phyloP scores from a whole-genome alignment of 1,140 invertebrate species.

The Bombus picipes region DNA sequence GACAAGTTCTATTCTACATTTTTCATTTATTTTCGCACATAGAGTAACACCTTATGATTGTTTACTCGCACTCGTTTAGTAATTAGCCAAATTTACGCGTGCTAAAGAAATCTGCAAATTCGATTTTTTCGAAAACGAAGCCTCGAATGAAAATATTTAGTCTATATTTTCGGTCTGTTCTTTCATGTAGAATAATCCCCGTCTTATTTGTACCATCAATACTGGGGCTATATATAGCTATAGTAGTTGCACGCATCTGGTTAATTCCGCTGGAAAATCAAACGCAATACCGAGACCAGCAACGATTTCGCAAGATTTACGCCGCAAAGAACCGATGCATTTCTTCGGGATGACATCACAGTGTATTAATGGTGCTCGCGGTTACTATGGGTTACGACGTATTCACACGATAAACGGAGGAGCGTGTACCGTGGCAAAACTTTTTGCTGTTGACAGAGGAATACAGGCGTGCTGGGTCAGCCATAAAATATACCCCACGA shows the following conservation, averaged over 20 bases:
- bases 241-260: not conserved
- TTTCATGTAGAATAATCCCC: too few relatives aligned
- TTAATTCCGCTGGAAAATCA: constrained; percentile 18
- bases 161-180: too few relatives aligned
- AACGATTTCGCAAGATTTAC: constrained; percentile 42
- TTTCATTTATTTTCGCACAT: too few relatives aligned
- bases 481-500: not conserved
- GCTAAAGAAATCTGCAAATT: too few relatives aligned
- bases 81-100: too few relatives aligned
- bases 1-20: too few relatives aligned
- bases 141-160: too few relatives aligned
- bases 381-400: constrained; percentile 31
- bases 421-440: not conserved
- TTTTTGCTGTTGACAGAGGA: not conserved
- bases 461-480: not conserved
- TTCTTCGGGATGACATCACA: constrained; percentile 64
- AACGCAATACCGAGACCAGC: not conserved
- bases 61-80: too few relatives aligned
- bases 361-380: constrained; percentile 59
- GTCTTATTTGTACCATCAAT: too few relatives aligned
- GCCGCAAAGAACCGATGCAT: constrained; percentile 48
- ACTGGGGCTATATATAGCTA: too few relatives aligned
- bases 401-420: constrained; percentile 13
- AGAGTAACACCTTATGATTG: too few relatives aligned
- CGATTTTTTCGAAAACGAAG: too few relatives aligned